These are phyloP conservation scores for Aphaenogaster floridana DNA, from an alignment of 1,140 invertebrate species.

Conservation along the genomic window DNA sequence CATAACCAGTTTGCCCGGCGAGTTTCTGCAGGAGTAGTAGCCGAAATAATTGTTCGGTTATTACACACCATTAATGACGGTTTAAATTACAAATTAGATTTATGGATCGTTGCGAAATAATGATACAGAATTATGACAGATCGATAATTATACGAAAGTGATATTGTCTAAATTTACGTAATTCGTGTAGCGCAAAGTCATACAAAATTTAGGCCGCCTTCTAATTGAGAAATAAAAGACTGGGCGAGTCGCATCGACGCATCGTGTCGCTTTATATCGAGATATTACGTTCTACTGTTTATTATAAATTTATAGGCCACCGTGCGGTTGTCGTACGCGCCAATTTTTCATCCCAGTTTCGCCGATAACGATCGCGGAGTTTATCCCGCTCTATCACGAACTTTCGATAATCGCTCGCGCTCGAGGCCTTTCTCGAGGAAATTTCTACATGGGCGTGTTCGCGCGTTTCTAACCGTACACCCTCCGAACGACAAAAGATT, in stretches of 20 bases:
- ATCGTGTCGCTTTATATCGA: background rate
- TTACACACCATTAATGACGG: background rate
- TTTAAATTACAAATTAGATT: conserved; percentile 21
- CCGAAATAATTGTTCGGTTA: conserved; percentile 11
- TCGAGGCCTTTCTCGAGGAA: conserved; percentile 63
- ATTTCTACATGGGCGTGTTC: conserved; percentile 62
- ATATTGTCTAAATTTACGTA: background rate
- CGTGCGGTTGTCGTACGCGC: conserved; percentile 1
- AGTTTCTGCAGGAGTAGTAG: background rate
- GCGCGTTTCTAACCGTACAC: conserved; percentile 59
- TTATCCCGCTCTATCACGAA: conserved; percentile 55
- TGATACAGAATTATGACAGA: background rate
- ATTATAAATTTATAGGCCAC: conserved; percentile 56
- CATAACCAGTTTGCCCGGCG: background rate
- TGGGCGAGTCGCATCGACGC: background rate
- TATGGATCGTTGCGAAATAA: background rate
- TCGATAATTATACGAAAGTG: background rate
- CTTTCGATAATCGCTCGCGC: conserved; percentile 72
- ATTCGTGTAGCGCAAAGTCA: background rate
- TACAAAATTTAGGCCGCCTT: background rate
- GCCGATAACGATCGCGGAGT: conserved; percentile 22
- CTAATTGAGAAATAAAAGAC: conserved; percentile 15
- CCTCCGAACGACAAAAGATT: conserved; percentile 21
- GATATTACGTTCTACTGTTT: background rate
- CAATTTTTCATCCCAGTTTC: conserved; percentile 57